Base-by-base conservation (phyloP, 2,113 vertebrate species). In the Prionailurus viverrinus region DNA sequence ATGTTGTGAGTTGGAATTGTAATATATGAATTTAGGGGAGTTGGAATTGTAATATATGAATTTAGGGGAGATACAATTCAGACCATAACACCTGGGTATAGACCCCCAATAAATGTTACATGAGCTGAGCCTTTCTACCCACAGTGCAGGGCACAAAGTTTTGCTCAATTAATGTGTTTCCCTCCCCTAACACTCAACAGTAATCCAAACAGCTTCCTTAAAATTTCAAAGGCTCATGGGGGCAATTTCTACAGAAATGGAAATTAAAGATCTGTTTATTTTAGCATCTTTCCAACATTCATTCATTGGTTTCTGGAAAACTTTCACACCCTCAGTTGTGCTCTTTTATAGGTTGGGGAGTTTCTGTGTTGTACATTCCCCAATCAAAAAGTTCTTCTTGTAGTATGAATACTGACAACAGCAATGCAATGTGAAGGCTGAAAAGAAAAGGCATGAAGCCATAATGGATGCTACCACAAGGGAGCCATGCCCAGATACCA, bases 181-280 rank as follows among this genome's bases (percentile, higher is more conserved):
- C 8, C 18, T 90, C 45, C 73, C 36, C 14, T 93, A 61, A 9
- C 2, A 41, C 36, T 36, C 80, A 33, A 14, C 51, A 73, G 13
- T 78, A 45, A 19, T 76, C 53, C 33, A 68, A 41, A 79, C 27
- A 65, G 8, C 79, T 66, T 81, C 36, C 29, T 65, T 79, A 45
- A 76, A 66, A 39, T 63, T 92, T 55, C 1, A 45, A 65, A 82
- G 74, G 15, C 27, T 94, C 81, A 23, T 39, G 53, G 91, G n/a
- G 48, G 23, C 41, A 91, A 55, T 95, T 86, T 82, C 81, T 78
- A 89, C 21, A 89, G 41, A 88, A 90, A 81, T 84, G 27, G 55
- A 88, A 93, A 69, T 73, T 51, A 63, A 97, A 95, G 14, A 39
- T 82, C 41, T 96, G 29, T 51, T 91, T 92, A 76, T 53, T 94